Conservation (phyloP, 1,140 invertebrate genomes). For the Venturia canescens region DNA sequence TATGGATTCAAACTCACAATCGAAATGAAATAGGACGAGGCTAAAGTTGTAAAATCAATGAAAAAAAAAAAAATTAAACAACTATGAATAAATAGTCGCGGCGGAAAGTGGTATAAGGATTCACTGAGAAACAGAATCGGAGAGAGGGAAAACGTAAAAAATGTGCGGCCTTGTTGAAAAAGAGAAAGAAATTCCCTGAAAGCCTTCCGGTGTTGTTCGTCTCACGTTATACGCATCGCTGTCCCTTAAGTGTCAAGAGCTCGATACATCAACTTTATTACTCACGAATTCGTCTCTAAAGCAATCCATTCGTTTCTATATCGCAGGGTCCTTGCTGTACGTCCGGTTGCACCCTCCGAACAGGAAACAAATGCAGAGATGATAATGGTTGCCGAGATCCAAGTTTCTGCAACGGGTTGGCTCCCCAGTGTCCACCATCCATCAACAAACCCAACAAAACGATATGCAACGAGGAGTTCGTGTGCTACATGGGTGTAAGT, state of each 20-base stretch:
- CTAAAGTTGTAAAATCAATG: too few species aligned
- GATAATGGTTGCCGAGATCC: conserved; percentile 96
- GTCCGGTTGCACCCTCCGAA: conserved; percentile 88
- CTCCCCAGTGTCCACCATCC: conserved; percentile 91
- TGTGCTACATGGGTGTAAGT: conserved; percentile 96
- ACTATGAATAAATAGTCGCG: too few species aligned
- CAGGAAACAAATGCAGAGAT: conserved; percentile 91
- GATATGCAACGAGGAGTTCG: conserved; percentile 94
- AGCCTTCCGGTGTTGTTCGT: neutral
- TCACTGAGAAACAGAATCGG: neutral
- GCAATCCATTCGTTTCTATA: neutral
- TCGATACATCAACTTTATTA: conserved; percentile 40
- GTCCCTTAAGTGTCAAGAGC: conserved; percentile 19
- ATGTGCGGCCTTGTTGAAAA: neutral
- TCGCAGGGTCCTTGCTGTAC: conserved; percentile 96
- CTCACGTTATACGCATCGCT: neutral
- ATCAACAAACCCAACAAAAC: conserved; percentile 96
- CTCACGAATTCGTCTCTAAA: conserved; percentile 17
- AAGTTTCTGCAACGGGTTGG: conserved; percentile 91
- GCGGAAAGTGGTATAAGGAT: too few species aligned
- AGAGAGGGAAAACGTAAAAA: neutral
- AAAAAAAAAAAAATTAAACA: too few species aligned
- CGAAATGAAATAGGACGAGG: too few species aligned
- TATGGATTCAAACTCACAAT: too few species aligned
- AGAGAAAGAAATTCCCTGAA: neutral